Conservation (phyloP, 2,888 invertebrate species). For the Drosophila ochracea region DNA sequence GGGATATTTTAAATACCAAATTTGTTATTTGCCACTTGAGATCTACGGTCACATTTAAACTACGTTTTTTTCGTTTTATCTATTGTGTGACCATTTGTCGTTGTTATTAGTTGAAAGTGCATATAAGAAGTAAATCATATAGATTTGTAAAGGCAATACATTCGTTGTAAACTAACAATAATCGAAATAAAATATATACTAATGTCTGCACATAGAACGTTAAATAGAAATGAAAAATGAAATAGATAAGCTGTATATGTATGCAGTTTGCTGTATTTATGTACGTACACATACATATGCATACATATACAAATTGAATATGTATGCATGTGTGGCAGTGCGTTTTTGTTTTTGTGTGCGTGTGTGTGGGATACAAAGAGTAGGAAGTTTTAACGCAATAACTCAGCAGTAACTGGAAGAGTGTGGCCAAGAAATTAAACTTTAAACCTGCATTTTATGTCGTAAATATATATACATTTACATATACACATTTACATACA, state of each 20-base stretch:
- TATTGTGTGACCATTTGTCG: conserved; percentile 65
- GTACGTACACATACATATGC: conserved; percentile 53
- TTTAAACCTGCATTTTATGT: conserved; percentile 10
- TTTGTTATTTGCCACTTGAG: not conserved
- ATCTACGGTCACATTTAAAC: conserved; percentile 41
- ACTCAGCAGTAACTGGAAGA: not conserved
- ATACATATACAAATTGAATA: conserved; percentile 48
- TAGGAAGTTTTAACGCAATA: conserved; percentile 44
- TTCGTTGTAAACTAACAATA: conserved; percentile 36
- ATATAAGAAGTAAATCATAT: conserved; percentile 47
- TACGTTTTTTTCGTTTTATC: conserved; percentile 58
- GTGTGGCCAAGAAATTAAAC: conserved; percentile 14
- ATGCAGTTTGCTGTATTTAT: conserved; percentile 66
- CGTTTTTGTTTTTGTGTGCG: conserved; percentile 52
- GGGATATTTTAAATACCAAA: conserved; percentile 28
- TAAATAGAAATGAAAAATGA: conserved; percentile 40
- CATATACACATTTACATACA: not conserved
- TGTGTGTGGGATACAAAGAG: conserved; percentile 50
- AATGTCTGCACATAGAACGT: conserved; percentile 45
- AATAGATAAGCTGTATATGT: conserved; percentile 58
- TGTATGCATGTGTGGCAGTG: conserved; percentile 57
- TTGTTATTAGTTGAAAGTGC: conserved; percentile 64
- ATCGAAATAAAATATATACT: conserved; percentile 28
- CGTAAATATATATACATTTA: conserved; percentile 12
- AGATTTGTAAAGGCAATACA: conserved; percentile 30